Evolutionary conservation across 2,797 vertebrate genomes (phyloP), one percentile per base, ranked within the genome.

Genomic region (Galaxias olidus): DNA sequence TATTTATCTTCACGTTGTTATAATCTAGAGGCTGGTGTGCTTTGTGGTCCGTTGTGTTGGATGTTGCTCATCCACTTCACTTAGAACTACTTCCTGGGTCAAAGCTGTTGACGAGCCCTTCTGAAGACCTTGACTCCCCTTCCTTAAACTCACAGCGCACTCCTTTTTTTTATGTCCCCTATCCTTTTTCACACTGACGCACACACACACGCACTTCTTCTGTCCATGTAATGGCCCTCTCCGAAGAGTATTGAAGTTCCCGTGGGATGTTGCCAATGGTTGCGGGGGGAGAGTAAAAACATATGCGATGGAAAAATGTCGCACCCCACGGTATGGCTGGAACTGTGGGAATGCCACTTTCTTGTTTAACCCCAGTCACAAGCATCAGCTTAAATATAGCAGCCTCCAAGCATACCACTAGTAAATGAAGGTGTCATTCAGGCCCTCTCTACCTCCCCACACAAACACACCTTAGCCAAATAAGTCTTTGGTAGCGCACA

Each of bases 341-440:
- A 72, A 83, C 58, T 79, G 63, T 11, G 46, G 79, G 79, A 84
- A 86, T 84, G 76, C 73, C 17, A 57, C 68, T 82, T 86, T 85
- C 78, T 81, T 79, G 66, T 72, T 72, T 74, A 79, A 76, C 78
- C 65, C 45, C 14, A 46, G 71, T 87, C 84, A 87, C 85, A 80
- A 79, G 79, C 70, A 62, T 58, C n/a, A 9, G 57, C 71, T 82
- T 86, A 89, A 87, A 88, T 86, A 83, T 90, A 91, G 84, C 70
- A 45, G 50, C 68, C 76, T 72, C 79, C 44, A 71, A 81, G 85
- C 71, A 66, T 4, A 46, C 71, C 61, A 53, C 80, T 73, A 75
- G 69, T 85, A 87, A 86, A 86, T 74, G 64, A 80, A 68, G 63
- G 80, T 81, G 86, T 89, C 86, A 87, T 83, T 89, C 56, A 46